Percentiles rank a stretch among this genome's conserved stretches.
Evolutionary conservation across 2,888 invertebrate genomes (phyloP).

Genomic region (Philonicus albiceps): DNA sequence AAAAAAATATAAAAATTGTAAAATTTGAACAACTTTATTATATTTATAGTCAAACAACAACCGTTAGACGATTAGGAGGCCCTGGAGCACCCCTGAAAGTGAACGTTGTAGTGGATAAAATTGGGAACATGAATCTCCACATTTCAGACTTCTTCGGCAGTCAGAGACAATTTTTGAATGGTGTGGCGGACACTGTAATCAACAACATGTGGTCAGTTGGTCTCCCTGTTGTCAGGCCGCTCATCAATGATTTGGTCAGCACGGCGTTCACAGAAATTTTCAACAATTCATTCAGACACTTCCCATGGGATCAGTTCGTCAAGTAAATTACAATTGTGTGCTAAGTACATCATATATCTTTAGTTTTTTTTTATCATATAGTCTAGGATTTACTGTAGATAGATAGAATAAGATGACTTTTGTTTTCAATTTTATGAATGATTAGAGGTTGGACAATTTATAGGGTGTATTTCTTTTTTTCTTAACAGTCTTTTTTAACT

Average conservation of each 20-base stretch:
- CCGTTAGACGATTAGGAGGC: constrained; percentile 62
- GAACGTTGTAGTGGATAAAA: constrained; percentile 75
- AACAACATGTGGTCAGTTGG: constrained; percentile 84
- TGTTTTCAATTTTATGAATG: neutral
- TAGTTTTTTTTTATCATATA: neutral
- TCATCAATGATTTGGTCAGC: constrained; percentile 84
- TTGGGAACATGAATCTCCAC: constrained; percentile 80
- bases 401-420: neutral
- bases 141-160: constrained; percentile 73
- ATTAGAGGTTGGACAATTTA: neutral
- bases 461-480: neutral
- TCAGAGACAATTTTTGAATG: constrained; percentile 70
- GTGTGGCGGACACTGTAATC: constrained; percentile 77
- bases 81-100: constrained; percentile 67
- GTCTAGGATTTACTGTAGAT: neutral
- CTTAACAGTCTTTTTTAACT: neutral
- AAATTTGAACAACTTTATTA: neutral
- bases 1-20: no score
- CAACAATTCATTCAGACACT: constrained; percentile 76
- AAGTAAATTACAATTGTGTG: constrained; percentile 47
- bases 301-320: constrained; percentile 75
- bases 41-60: constrained; percentile 64
- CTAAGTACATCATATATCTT: neutral
- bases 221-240: constrained; percentile 75
- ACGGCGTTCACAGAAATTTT: constrained; percentile 85